phyloP scores from a whole-genome alignment of 1,140 invertebrate genomes.

The Zaprionus inermis region DNA sequence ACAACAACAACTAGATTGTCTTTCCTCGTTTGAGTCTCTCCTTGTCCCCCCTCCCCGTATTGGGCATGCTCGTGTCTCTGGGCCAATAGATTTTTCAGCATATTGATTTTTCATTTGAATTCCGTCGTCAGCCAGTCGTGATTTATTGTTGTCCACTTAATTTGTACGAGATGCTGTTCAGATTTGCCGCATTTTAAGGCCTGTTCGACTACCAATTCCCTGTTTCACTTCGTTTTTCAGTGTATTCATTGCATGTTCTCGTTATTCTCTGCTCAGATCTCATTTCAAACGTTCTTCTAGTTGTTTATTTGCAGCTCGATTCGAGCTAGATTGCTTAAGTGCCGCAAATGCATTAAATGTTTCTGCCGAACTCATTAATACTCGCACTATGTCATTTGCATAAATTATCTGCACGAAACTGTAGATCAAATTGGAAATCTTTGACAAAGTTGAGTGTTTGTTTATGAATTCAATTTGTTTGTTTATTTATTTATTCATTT shows the following conservation, averaged over 20 bases:
- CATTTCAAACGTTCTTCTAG: constrained; percentile 26
- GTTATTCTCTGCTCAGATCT: constrained; percentile 40
- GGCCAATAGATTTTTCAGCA: constrained; percentile 72
- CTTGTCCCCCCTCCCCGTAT: constrained; percentile 27
- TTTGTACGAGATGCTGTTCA: constrained; percentile 79
- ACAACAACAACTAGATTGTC: neutral
- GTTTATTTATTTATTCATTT: neutral
- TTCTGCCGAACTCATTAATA: constrained; percentile 38
- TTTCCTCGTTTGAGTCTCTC: constrained; percentile 28
- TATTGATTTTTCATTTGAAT: constrained; percentile 83
- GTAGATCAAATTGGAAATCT: constrained; percentile 2
- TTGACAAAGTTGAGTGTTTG: neutral
- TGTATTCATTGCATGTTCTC: constrained; percentile 50
- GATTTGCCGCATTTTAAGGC: constrained; percentile 51
- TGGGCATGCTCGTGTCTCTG: constrained; percentile 20
- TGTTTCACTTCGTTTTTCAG: constrained; percentile 22
- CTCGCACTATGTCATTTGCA: constrained; percentile 52
- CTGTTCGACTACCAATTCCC: constrained; percentile 50
- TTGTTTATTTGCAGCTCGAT: constrained; percentile 24
- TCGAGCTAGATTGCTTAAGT: constrained; percentile 54
- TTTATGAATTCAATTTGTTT: neutral
- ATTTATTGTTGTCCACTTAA: constrained; percentile 80
- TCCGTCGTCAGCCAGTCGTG: constrained; percentile 71
- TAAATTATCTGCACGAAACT: constrained; percentile 32
- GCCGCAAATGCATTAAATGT: constrained; percentile 55